Conservation (phyloP, 1,140 invertebrate genomes). For the Ips nitidus region DNA sequence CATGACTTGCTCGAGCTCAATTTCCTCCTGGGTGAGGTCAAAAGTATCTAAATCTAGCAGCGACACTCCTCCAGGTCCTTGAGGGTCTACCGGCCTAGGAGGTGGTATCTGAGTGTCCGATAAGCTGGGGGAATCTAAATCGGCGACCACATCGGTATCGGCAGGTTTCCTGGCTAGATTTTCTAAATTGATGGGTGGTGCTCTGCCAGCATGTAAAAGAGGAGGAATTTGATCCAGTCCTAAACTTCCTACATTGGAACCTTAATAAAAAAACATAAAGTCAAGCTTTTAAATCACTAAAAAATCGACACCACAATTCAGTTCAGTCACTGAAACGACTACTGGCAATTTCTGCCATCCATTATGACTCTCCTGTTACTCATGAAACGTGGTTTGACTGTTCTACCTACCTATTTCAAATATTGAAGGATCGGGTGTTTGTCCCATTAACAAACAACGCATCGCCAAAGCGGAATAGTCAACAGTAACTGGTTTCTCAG, state of each 20-base stretch:
- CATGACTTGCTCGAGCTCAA: constrained; percentile 47
- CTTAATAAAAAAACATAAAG: constrained; percentile 28
- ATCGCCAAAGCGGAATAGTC: constrained; percentile 45
- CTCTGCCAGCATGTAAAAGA: constrained; percentile 45
- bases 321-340: too few relatives aligned
- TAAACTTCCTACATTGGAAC: constrained; percentile 56
- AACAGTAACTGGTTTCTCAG: constrained; percentile 44
- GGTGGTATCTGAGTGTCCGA: constrained; percentile 53
- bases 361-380: not conserved
- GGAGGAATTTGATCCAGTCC: constrained; percentile 54
- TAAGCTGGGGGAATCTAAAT: constrained; percentile 49
- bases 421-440: constrained; percentile 46
- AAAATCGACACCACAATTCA: too few relatives aligned
- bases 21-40: constrained; percentile 55
- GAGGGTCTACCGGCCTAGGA: constrained; percentile 54
- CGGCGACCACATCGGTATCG: constrained; percentile 41
- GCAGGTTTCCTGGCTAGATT: constrained; percentile 41
- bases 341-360: too few relatives aligned
- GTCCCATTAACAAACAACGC: constrained; percentile 38
- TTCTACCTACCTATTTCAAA: constrained; percentile 51
- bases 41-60: constrained; percentile 47
- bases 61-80: constrained; percentile 50
- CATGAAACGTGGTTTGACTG: not conserved
- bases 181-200: constrained; percentile 40
- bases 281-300: too few relatives aligned